A percentile compares a stretch with the other conserved stretches of the same genome.
phyloP scores from a whole-genome alignment of 2,888 invertebrate species.

The Leptarthrus brevirostris region DNA sequence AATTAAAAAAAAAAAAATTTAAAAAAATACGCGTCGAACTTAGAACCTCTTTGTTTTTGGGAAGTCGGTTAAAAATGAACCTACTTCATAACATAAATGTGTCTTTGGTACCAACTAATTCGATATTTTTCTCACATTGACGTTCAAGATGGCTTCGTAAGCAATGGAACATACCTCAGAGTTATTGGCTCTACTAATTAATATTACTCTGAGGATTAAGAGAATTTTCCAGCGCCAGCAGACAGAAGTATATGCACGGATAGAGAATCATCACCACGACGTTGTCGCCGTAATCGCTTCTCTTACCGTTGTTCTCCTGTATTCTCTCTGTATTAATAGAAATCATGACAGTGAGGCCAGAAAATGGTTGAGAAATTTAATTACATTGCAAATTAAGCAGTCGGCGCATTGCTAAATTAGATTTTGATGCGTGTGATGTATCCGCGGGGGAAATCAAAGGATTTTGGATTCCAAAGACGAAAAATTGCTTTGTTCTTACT shows the following conservation, averaged over 20 bases:
- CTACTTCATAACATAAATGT: too few relatives aligned
- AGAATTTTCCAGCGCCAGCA: neutral
- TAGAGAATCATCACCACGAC: slow-evolving; percentile 3
- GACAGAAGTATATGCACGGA: neutral
- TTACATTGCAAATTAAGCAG: slow-evolving; percentile 28
- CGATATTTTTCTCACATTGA: too few relatives aligned
- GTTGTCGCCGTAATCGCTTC: neutral
- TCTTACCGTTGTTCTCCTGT: neutral
- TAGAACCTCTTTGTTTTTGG: too few relatives aligned
- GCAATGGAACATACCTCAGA: too few relatives aligned
- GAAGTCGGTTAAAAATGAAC: too few relatives aligned
- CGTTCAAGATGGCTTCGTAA: too few relatives aligned
- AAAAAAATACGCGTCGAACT: too few relatives aligned
- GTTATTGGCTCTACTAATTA: slow-evolving; percentile 6
- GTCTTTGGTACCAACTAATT: too few relatives aligned
- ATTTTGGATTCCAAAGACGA: neutral
- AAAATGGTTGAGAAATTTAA: slow-evolving; percentile 34
- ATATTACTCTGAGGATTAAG: neutral
- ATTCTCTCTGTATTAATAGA: neutral
- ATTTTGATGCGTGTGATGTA: slow-evolving; percentile 23
- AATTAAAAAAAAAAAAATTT: too few relatives aligned
- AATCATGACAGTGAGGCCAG: neutral
- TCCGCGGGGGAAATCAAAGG: neutral
- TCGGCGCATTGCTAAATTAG: slow-evolving; percentile 18
- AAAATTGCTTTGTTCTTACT: neutral